Conservation (phyloP, 2,888 invertebrate genomes). For the Nasonia oneida region DNA sequence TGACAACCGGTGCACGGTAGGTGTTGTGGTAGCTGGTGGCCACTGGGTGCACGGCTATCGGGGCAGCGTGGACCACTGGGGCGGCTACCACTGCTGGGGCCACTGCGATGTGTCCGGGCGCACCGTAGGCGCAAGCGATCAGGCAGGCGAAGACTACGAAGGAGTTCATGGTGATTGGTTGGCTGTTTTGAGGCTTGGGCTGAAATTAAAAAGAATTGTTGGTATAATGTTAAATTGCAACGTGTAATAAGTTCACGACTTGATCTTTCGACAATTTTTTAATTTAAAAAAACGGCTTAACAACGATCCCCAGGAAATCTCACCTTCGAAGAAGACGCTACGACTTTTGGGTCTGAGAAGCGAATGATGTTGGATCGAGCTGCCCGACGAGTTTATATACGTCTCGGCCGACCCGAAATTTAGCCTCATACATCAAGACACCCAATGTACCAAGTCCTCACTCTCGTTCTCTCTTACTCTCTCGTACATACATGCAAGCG, state of each 20-base stretch:
- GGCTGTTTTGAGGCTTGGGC: neutral
- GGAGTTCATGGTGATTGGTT: slow-evolving; percentile 70
- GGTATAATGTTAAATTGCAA: too few species aligned
- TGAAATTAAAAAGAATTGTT: neutral
- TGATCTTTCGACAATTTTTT: too few species aligned
- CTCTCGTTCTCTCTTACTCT: neutral
- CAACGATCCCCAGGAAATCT: neutral
- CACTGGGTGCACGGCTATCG: slow-evolving; percentile 76
- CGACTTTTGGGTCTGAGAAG: slow-evolving; percentile 4
- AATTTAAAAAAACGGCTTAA: too few species aligned
- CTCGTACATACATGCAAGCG: neutral
- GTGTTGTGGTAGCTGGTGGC: slow-evolving; percentile 85
- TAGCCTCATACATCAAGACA: slow-evolving; percentile 34
- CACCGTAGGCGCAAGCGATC: slow-evolving; percentile 79
- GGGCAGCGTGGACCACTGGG: slow-evolving; percentile 72
- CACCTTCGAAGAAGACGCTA: slow-evolving; percentile 19
- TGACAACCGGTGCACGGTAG: slow-evolving; percentile 76
- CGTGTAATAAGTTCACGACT: too few species aligned
- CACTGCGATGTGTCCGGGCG: slow-evolving; percentile 67
- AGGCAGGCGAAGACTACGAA: slow-evolving; percentile 70
- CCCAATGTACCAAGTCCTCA: neutral
- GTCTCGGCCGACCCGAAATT: slow-evolving; percentile 43
- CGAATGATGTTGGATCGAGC: slow-evolving; percentile 22
- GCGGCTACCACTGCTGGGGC: slow-evolving; percentile 76
- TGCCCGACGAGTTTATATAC: slow-evolving; percentile 58